These are phyloP conservation scores for Acanthurus lineatus DNA, from an alignment of 2,797 vertebrate species.

Conservation along the genomic window DNA sequence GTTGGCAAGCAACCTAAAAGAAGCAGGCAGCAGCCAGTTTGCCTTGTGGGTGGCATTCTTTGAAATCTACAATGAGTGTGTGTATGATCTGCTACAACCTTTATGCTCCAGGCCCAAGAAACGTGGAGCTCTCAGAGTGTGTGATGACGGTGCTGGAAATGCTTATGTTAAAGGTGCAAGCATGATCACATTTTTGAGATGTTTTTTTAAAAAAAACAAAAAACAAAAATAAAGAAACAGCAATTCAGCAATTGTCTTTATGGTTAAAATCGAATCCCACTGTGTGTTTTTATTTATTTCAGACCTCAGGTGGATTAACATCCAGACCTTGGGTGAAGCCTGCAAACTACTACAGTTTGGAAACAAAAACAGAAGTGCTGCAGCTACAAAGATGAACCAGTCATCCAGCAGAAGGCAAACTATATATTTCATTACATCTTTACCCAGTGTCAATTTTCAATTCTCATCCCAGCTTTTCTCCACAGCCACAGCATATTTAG, in stretches of 20 bases:
- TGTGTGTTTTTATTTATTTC: neutral
- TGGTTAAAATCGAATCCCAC: neutral
- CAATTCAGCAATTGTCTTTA: neutral
- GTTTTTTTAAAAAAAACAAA: too few species aligned
- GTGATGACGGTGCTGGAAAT: constrained; percentile 90
- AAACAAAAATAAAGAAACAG: too few species aligned
- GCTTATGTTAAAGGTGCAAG: constrained; percentile 90
- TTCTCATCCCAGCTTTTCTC: neutral
- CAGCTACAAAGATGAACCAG: constrained; percentile 93
- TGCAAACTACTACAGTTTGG: constrained; percentile 88
- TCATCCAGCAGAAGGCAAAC: constrained; percentile 92
- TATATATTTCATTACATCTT: neutral
- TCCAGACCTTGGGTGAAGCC: constrained; percentile 88
- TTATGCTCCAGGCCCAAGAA: constrained; percentile 84
- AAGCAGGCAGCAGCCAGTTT: constrained; percentile 72
- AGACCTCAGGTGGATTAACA: constrained; percentile 93
- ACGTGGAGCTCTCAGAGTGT: constrained; percentile 87
- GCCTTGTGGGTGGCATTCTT: constrained; percentile 92
- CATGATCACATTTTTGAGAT: too few species aligned
- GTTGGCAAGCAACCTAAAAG: constrained; percentile 40
- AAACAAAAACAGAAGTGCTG: constrained; percentile 92
- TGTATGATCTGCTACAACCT: constrained; percentile 89
- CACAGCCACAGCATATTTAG: constrained; percentile 94
- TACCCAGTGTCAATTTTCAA: neutral
- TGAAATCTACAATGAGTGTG: constrained; percentile 94